These are phyloP conservation scores for Thecocarcelia acutangulata DNA, from an alignment of 2,888 invertebrate species.

Conservation along the genomic window DNA sequence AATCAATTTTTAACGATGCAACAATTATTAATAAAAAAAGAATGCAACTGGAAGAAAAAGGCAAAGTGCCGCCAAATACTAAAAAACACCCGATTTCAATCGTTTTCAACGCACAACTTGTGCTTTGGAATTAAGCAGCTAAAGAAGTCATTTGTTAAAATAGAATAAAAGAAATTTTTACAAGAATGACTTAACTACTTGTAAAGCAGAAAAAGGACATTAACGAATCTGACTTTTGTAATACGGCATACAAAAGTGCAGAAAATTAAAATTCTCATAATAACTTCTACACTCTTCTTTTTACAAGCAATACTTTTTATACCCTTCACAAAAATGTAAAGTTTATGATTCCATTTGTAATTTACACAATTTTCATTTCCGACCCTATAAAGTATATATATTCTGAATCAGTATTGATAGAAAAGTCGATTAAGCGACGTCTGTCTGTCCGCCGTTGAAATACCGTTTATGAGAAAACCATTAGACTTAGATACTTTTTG, in stretches of 20 bases:
- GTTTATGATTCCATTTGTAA: no score
- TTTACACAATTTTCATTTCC: no score
- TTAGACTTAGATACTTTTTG: no score
- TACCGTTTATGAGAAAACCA: no score
- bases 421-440: no score
- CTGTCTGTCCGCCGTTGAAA: no score
- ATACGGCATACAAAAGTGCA: constrained; percentile 9
- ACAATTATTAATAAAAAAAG: constrained; percentile 31
- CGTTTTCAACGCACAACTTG: constrained; percentile 37
- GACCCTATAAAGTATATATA: no score
- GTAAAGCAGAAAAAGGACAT: constrained; percentile 39
- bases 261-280: neutral
- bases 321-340: no score
- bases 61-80: constrained; percentile 62
- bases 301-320: no score
- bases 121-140: constrained; percentile 62
- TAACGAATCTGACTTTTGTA: constrained; percentile 43
- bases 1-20: constrained; percentile 61
- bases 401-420: no score
- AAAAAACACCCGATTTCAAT: constrained; percentile 14
- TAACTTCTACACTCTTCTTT: constrained; percentile 7
- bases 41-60: constrained; percentile 10
- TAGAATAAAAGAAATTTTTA: neutral
- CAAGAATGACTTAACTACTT: constrained; percentile 31
- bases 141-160: constrained; percentile 68